These are phyloP conservation scores for Entomyzon cyanotis DNA, from an alignment of 2,113 vertebrate genomes.

Conservation along the genomic window DNA sequence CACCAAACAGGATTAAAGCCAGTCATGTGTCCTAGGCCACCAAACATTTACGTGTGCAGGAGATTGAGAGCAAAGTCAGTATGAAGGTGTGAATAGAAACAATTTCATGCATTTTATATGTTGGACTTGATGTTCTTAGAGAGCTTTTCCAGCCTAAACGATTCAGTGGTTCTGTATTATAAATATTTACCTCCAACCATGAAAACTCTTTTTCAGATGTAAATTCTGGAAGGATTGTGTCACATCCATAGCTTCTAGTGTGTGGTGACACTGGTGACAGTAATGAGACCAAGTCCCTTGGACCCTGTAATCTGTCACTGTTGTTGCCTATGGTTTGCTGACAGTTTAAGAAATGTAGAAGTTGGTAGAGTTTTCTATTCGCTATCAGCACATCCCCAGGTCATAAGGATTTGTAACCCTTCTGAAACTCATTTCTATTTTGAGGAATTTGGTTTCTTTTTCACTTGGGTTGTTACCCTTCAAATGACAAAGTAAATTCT, in stretches of 20 bases:
- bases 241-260: background rate
- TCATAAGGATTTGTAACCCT: background rate
- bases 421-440: background rate
- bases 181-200: background rate
- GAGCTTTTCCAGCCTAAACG: background rate
- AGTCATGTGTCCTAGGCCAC: background rate
- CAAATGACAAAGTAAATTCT: background rate
- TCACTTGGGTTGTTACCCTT: background rate
- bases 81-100: background rate
- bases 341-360: background rate
- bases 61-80: background rate
- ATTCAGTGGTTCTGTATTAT: background rate
- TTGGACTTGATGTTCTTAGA: background rate
- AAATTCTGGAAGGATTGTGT: background rate
- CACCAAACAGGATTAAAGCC: conserved; percentile 35
- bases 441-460: background rate
- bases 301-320: background rate
- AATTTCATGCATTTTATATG: background rate
- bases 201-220: background rate
- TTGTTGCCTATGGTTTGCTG: background rate
- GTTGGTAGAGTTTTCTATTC: fast-evolving
- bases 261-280: background rate
- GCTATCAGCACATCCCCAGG: background rate
- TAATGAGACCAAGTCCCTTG: background rate
- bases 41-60: background rate